A percentile compares a stretch with the other conserved stretches of the same genome.
These are phyloP conservation scores for Sialia sialis DNA, from an alignment of 2,113 vertebrate species.

Conservation along the genomic window DNA sequence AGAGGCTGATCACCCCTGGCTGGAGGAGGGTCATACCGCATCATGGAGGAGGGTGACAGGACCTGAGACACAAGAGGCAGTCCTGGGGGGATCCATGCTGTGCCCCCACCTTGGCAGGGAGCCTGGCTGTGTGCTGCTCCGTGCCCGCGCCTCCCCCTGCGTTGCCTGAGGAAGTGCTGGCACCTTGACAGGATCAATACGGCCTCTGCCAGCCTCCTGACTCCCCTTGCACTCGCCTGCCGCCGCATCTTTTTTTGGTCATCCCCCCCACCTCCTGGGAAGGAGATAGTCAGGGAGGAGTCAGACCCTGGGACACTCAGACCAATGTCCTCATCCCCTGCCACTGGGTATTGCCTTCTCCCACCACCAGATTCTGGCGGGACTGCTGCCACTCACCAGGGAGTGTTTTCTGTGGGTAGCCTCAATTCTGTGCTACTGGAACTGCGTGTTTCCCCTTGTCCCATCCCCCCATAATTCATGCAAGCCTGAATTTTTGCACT, in stretches of 20 bases:
- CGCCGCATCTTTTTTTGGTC: not conserved
- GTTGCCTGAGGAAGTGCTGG: not conserved
- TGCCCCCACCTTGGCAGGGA: not conserved
- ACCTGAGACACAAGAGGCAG: accelerated
- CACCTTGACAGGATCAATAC: constrained; percentile 50
- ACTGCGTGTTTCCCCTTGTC: not conserved
- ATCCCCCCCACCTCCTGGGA: not conserved
- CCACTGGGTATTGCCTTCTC: not conserved
- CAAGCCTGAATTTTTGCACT: not conserved
- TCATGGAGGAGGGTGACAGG: not conserved
- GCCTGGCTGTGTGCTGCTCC: not conserved
- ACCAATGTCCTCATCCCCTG: accelerated
- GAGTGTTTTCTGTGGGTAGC: not conserved
- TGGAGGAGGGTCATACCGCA: not conserved
- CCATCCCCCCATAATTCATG: accelerated
- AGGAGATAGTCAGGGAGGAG: not conserved
- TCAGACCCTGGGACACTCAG: not conserved
- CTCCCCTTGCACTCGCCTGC: not conserved
- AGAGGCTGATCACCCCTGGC: not conserved
- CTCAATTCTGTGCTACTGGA: accelerated
- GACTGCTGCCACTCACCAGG: not conserved
- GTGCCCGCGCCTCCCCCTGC: accelerated
- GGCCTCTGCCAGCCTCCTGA: not conserved
- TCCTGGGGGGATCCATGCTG: not conserved
- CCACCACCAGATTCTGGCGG: not conserved